Evolutionary conservation across 2,113 vertebrate species (phyloP).

Genomic region (Syngnathus scovelli): DNA sequence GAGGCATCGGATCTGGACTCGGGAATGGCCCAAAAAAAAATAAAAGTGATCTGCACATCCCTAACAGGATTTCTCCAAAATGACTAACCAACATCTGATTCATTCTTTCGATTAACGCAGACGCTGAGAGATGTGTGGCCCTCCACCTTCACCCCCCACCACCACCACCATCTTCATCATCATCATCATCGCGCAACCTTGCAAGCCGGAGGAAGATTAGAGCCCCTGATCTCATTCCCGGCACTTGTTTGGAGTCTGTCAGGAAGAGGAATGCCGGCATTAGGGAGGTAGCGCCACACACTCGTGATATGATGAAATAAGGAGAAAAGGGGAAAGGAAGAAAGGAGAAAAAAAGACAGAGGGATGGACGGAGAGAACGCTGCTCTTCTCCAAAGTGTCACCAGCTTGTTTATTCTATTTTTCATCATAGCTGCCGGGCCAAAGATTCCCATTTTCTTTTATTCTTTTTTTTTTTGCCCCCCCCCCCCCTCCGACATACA

Average conservation of each 20-base stretch:
- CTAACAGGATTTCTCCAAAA: not conserved
- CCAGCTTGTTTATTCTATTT: constrained; percentile 86
- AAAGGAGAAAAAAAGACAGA: constrained; percentile 47
- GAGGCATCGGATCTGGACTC: too few relatives aligned
- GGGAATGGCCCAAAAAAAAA: too few relatives aligned
- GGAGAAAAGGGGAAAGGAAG: constrained; percentile 41
- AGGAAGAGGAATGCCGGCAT: constrained; percentile 99
- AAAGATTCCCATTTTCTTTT: constrained; percentile 94
- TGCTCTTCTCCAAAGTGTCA: constrained; percentile 70
- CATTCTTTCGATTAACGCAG: not conserved
- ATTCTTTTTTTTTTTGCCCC: constrained; percentile 73
- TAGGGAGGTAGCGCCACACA: constrained; percentile 93
- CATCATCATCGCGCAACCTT: constrained; percentile 2
- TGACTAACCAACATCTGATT: not conserved
- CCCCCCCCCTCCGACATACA: not conserved
- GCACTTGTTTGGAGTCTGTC: constrained; percentile 97
- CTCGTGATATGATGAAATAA: constrained; percentile 99
- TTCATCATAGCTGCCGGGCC: constrained; percentile 87
- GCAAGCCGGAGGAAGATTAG: constrained; percentile 70
- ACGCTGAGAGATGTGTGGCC: not conserved
- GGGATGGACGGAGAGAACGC: constrained; percentile 61
- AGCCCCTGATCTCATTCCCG: constrained; percentile 94
- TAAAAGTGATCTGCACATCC: not conserved
- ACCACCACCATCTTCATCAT: not conserved
- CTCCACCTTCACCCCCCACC: constrained; percentile 33